These are phyloP conservation scores for Monochamus saltuarius DNA, from an alignment of 1,140 invertebrate genomes.

Conservation along the genomic window DNA sequence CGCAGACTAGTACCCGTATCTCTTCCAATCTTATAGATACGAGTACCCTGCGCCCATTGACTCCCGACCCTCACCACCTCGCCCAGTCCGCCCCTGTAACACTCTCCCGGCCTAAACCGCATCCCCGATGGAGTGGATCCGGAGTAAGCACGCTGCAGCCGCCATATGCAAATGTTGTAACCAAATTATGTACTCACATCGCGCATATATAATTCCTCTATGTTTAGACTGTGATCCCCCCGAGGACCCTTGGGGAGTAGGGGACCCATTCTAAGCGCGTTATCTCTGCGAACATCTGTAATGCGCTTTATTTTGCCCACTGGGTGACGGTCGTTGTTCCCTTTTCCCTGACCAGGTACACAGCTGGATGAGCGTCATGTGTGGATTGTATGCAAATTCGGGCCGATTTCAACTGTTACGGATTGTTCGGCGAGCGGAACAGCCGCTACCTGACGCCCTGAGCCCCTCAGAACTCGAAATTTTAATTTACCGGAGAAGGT, in stretches of 20 bases:
- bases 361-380: not conserved
- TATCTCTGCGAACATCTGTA: slow-evolving; percentile 30
- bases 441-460: slow-evolving; percentile 3
- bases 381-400: slow-evolving; percentile 17
- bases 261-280: slow-evolving; percentile 19
- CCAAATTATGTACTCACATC: slow-evolving; percentile 48
- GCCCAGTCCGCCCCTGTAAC: too few species aligned
- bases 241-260: not conserved
- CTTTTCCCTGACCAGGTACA: slow-evolving; percentile 16
- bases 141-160: slow-evolving; percentile 21
- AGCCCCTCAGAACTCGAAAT: too few species aligned
- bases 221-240: slow-evolving; percentile 14
- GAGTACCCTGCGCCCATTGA: too few species aligned
- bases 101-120: too few species aligned
- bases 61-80: too few species aligned
- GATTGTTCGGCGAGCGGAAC: slow-evolving; percentile 14
- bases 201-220: slow-evolving; percentile 45
- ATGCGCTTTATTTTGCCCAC: slow-evolving; percentile 23
- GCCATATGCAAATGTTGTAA: slow-evolving; percentile 48
- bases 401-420: slow-evolving; percentile 14
- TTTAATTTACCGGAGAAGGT: too few species aligned
- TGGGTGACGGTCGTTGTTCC: slow-evolving; percentile 5
- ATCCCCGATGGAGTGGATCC: not conserved
- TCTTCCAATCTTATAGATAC: too few species aligned
- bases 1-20: too few species aligned